Conservation (phyloP, 2,113 vertebrate species). For the Microcebus tavaratra region DNA sequence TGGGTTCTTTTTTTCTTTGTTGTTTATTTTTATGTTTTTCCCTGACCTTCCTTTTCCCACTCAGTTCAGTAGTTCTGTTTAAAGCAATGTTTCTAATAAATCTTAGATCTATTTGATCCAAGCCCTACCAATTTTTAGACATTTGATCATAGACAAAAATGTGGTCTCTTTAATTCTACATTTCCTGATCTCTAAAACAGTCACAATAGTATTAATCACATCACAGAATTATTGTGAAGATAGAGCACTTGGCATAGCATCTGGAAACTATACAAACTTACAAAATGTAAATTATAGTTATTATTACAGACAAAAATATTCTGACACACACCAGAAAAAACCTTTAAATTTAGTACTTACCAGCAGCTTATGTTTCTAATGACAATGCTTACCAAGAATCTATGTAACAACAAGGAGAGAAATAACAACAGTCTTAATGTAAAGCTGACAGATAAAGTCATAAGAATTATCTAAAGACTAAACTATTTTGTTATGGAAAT, state of each 20-base stretch:
- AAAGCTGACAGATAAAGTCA: background rate
- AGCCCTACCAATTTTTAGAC: background rate
- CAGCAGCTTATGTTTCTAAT: background rate
- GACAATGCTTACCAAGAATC: background rate
- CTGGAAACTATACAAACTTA: background rate
- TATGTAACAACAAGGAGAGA: background rate
- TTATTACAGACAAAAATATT: background rate
- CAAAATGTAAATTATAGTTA: background rate
- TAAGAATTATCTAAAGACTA: background rate
- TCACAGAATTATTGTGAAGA: background rate
- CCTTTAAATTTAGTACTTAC: background rate
- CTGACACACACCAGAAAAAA: background rate
- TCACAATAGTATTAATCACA: background rate
- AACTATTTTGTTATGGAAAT: background rate
- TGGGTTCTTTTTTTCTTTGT: background rate
- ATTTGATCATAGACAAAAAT: background rate
- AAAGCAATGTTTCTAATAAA: background rate
- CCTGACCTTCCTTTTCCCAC: background rate
- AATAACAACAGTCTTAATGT: background rate
- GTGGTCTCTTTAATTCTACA: background rate
- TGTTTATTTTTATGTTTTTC: too few relatives aligned
- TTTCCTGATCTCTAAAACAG: background rate
- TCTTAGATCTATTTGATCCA: background rate
- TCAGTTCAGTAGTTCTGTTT: background rate
- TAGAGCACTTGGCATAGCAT: background rate